Evolutionary conservation across 2,113 vertebrate genomes (phyloP).

Genomic region (Silurus glanis): DNA sequence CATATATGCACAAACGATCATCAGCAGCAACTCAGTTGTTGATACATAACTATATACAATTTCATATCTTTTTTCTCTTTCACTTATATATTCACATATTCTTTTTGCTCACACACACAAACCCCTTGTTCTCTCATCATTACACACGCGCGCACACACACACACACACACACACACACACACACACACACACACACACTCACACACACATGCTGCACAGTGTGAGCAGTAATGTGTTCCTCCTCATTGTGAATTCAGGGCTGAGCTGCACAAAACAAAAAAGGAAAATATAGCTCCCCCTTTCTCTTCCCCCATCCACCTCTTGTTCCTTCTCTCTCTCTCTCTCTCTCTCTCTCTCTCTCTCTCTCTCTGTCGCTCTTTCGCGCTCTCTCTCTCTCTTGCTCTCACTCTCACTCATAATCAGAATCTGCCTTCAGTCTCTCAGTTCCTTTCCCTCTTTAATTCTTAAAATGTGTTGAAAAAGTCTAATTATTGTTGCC

Average conservation of each 20-base stretch:
- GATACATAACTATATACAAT: not conserved
- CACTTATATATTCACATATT: slow-evolving; percentile 33
- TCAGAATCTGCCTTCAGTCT: slow-evolving; percentile 1
- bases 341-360: slow-evolving; percentile 3
- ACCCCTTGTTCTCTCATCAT: slow-evolving; percentile 12
- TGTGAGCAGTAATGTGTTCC: slow-evolving; percentile 49
- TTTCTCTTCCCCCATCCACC: slow-evolving; percentile 11
- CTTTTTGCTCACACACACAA: not conserved
- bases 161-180: slow-evolving; percentile 4
- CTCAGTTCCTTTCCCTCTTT: not conserved
- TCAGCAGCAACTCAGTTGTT: not conserved
- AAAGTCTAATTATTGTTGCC: not conserved
- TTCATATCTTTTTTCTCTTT: slow-evolving; percentile 3
- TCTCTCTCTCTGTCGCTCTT: not conserved
- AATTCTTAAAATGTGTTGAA: slow-evolving; percentile 7
- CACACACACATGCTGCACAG: not conserved
- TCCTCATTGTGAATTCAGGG: slow-evolving; percentile 58
- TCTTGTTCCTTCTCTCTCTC: slow-evolving; percentile 6
- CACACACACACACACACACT: not conserved
- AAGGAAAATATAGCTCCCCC: slow-evolving; percentile 52
- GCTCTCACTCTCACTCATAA: not conserved
- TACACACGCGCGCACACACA: slow-evolving; percentile 1
- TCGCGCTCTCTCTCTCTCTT: not conserved
- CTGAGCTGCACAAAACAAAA: slow-evolving; percentile 59
- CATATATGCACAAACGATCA: not conserved